A percentile compares a stretch with the other conserved stretches of the same genome.
phyloP scores from a whole-genome alignment of 2,797 vertebrate species.

The Pseudopleuronectes americanus region DNA sequence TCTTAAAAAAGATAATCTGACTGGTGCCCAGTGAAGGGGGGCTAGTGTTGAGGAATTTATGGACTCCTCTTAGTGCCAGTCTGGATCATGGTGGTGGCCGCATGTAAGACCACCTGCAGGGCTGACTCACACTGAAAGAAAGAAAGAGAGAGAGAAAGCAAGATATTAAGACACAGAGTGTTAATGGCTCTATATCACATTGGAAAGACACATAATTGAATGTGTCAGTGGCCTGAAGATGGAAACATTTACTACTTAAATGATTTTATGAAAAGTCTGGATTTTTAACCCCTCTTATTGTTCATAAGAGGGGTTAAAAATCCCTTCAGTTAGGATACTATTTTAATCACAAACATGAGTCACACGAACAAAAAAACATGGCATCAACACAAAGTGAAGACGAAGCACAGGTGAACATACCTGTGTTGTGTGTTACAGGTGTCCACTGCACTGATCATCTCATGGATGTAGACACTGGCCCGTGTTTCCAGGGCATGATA shows the following conservation, averaged over 20 bases:
- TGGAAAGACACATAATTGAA: too few species aligned
- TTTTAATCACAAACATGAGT: not conserved
- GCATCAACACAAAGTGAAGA: not conserved
- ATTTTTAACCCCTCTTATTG: not conserved
- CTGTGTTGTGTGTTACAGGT: too few species aligned
- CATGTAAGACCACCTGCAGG: constrained; percentile 2
- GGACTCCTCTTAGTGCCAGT: not conserved
- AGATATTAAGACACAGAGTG: not conserved
- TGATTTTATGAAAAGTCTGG: not conserved
- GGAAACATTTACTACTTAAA: not conserved
- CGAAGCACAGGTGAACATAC: not conserved
- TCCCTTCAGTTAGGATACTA: not conserved
- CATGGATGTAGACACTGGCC: not conserved
- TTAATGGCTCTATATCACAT: not conserved
- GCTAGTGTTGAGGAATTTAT: not conserved
- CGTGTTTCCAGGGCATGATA: constrained; percentile 14
- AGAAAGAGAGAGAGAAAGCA: too few species aligned
- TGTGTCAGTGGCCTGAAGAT: too few species aligned
- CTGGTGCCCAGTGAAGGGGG: too few species aligned
- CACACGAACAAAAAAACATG: not conserved
- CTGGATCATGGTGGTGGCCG: not conserved
- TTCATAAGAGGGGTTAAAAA: too few species aligned
- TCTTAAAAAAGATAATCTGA: too few species aligned
- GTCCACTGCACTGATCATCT: not conserved
- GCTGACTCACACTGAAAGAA: not conserved